Percentiles rank a stretch among this genome's conserved stretches.
phyloP scores from a whole-genome alignment of 1,140 invertebrate species.

The Hyposmocoma kahamanoa region DNA sequence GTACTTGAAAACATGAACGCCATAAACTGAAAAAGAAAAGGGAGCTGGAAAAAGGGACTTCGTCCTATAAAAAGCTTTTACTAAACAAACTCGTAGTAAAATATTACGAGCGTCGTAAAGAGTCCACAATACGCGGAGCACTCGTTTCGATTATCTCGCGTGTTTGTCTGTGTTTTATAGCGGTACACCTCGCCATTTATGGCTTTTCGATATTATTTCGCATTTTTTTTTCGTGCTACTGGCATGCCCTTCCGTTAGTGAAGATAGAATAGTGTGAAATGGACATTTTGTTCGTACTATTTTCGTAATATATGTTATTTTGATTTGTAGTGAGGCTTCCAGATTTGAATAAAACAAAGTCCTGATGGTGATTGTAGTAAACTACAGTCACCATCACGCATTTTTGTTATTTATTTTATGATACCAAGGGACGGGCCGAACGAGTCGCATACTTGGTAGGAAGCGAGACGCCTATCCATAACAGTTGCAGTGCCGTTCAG shows the following conservation, averaged over 20 bases:
- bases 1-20: conserved; percentile 4
- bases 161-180: conserved; percentile 68
- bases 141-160: conserved; percentile 59
- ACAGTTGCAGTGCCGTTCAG: too few relatives aligned
- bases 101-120: conserved; percentile 65
- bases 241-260: conserved; percentile 18
- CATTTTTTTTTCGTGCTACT: conserved; percentile 54
- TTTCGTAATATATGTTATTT: too few relatives aligned
- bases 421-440: too few relatives aligned
- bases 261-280: conserved; percentile 25
- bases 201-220: conserved; percentile 66
- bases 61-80: conserved; percentile 21
- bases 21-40: conserved; percentile 6
- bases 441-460: too few relatives aligned
- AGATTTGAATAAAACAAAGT: too few relatives aligned
- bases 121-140: conserved; percentile 59
- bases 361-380: too few relatives aligned
- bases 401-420: too few relatives aligned
- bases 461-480: too few relatives aligned
- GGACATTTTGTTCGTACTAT: too few relatives aligned
- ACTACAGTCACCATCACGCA: too few relatives aligned
- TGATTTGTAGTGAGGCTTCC: too few relatives aligned
- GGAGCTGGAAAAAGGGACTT: neutral
- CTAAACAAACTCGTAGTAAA: conserved; percentile 50
- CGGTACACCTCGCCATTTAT: conserved; percentile 54